These are phyloP conservation scores for Magallana nippona DNA, from an alignment of 2,888 invertebrate genomes.

Conservation along the genomic window DNA sequence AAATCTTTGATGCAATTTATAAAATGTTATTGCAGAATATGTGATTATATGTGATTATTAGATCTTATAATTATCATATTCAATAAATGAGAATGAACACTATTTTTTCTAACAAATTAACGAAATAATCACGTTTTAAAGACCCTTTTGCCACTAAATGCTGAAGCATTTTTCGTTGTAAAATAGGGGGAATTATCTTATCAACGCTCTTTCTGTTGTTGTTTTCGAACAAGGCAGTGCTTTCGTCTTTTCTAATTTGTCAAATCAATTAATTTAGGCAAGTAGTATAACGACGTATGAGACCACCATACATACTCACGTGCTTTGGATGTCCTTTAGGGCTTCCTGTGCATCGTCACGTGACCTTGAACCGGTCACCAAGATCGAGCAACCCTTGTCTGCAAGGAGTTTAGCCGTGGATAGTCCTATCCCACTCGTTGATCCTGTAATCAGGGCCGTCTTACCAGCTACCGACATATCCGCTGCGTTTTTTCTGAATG, in stretches of 20 bases:
- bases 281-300: no score
- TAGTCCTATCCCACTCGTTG: conserved; percentile 72
- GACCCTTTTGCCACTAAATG: no score
- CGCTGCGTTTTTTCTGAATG: not conserved
- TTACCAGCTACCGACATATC: conserved; percentile 38
- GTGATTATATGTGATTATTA: not conserved
- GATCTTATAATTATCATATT: not conserved
- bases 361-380: conserved; percentile 56
- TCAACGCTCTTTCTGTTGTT: no score
- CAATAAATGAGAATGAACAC: not conserved
- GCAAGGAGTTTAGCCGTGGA: conserved; percentile 57
- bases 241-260: no score
- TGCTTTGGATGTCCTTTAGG: conserved; percentile 36
- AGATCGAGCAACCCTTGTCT: conserved; percentile 56
- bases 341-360: conserved; percentile 38
- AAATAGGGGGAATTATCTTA: no score
- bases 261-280: no score
- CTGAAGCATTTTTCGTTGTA: no score
- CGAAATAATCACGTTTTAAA: no score
- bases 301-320: conserved; percentile 9
- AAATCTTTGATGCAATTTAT: no score
- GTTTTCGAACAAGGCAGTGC: not conserved
- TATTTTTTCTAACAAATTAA: no score
- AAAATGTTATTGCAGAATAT: no score
- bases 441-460: conserved; percentile 70